Evolutionary conservation across 2,113 vertebrate genomes (phyloP).

Genomic region (Ursus arctos): DNA sequence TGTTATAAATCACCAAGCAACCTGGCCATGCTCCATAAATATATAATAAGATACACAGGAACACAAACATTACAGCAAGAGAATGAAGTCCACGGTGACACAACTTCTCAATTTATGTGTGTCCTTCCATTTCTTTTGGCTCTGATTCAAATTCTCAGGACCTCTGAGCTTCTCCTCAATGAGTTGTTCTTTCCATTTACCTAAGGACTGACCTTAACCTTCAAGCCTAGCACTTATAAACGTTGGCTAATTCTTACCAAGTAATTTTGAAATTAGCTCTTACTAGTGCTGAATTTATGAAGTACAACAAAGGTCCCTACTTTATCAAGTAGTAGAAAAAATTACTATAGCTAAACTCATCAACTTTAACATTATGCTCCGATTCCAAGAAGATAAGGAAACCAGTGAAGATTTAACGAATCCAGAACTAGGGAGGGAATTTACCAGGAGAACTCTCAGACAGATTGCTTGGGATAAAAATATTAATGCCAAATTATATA

Average conservation of each 20-base stretch:
- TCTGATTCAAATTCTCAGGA: neutral
- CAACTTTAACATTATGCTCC: neutral
- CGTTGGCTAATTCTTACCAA: neutral
- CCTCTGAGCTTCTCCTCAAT: neutral
- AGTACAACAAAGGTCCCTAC: neutral
- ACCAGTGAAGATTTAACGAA: neutral
- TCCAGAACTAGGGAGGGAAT: neutral
- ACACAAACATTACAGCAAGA: slow-evolving; percentile 39
- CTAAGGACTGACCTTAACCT: neutral
- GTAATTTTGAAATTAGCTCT: neutral
- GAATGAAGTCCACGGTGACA: neutral
- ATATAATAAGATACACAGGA: slow-evolving; percentile 62
- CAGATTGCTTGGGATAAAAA: neutral
- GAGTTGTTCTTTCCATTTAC: neutral
- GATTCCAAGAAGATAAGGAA: neutral
- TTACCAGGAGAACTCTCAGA: neutral
- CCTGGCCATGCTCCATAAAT: slow-evolving; percentile 46
- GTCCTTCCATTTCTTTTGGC: neutral
- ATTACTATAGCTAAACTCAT: neutral
- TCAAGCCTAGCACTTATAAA: neutral
- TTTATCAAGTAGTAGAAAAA: neutral
- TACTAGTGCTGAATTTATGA: neutral
- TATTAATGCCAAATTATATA: neutral
- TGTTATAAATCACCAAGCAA: slow-evolving; percentile 29
- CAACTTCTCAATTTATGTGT: neutral